Evolutionary conservation across 2,797 vertebrate species (phyloP).

Genomic region (Champsocephalus esox): DNA sequence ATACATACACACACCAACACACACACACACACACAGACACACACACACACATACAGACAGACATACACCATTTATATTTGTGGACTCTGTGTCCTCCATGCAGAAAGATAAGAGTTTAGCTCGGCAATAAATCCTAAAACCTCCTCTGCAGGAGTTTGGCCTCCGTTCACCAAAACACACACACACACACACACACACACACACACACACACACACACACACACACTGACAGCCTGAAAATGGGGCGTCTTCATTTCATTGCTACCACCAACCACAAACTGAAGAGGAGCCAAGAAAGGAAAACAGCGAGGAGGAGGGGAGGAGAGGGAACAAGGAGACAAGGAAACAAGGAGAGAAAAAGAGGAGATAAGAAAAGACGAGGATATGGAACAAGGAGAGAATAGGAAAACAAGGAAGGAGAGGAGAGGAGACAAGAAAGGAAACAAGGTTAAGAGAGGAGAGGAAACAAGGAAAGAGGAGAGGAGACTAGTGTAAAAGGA

Average conservation of each 20-base stretch:
- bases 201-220: neutral
- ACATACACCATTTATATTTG: conserved; percentile 26
- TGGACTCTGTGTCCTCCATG: conserved; percentile 55
- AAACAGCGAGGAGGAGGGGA: neutral
- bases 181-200: neutral
- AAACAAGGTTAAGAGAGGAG: no score
- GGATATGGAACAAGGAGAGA: no score
- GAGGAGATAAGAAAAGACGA: neutral
- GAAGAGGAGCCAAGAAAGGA: neutral
- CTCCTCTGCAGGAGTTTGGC: conserved; percentile 22
- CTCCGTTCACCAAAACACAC: neutral
- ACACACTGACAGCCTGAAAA: neutral
- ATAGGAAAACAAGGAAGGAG: no score
- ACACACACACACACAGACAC: neutral
- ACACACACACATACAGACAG: neutral
- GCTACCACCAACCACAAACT: conserved; percentile 15
- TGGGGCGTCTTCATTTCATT: conserved; percentile 15
- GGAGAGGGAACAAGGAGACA: neutral
- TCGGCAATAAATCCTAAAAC: conserved; percentile 37
- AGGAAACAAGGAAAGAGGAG: no score
- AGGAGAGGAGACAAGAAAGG: no score
- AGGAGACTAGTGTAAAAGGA: no score
- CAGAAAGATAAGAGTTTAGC: conserved; percentile 54
- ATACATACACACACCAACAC: neutral
- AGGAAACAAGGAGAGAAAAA: neutral